Evolutionary conservation across 1,140 invertebrate genomes (phyloP), one percentile per base, ranked within the genome.

Genomic region (Drosophila pseudoananassae): DNA sequence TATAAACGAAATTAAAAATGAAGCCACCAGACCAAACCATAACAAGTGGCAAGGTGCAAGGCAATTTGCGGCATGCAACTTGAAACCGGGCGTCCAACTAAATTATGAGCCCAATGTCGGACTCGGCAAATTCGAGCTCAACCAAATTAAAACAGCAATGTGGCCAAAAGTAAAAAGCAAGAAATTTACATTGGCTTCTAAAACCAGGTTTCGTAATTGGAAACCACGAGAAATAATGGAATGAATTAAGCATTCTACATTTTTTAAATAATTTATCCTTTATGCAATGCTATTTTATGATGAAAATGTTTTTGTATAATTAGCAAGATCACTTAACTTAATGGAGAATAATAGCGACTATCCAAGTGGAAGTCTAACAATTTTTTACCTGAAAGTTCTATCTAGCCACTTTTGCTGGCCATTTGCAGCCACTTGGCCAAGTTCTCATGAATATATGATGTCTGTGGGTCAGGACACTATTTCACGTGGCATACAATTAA

Each of bases 401-500:
- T 51, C 33, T n/a, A 14, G 17, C 43, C 57, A 57, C 50, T 59
- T 43, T 60, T 10, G 36, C 29, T 79, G 81, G 50, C 73, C 81
- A 79, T 63, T 85, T 83, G 70, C 72, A 80, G 76, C 45, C 72
- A 69, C 73, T 80, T 69, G 12, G 17, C 15, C 25, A 43, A 9
- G 33, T 73, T 45, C 38, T 43, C 33, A n/a, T 27, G 20, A 33
- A 20, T 53, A 60, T 54, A 40, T 38, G 40, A 49, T 65, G 57
- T 54, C 58, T 53, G 57, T 46, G 55, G 70, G 58, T 69, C 64
- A 56, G 82, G 58, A 54, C 83, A 87, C 80, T 87, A 78, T 88
- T 87, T 87, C 78, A 87, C 78, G 60, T 81, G 82, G 82, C 69
- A 77, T 81, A 87, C 82, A 85, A 85, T 87, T 87, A 87, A 87